Percentiles rank a stretch among this genome's conserved stretches.
Evolutionary conservation across 35 echinoderm and acorn worm species (phyloP).

Genomic region (Patiria miniata): DNA sequence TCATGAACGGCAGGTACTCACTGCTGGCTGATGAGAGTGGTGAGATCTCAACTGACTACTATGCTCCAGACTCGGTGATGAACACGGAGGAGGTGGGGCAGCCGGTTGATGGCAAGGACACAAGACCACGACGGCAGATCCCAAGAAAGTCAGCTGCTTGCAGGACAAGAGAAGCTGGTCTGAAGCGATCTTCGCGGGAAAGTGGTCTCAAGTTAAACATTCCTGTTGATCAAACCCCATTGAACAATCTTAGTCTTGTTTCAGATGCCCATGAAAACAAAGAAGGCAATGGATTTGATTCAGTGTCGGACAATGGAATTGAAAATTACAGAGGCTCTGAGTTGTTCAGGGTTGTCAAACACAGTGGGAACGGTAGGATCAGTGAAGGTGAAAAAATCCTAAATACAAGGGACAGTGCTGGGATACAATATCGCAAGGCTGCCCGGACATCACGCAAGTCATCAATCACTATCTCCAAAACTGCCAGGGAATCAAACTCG

Average conservation of each 20-base stretch:
- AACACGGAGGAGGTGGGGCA: conserved; percentile 5
- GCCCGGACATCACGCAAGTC: conserved; percentile 20
- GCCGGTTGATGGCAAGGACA: conserved; percentile 3
- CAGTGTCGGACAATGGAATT: conserved; percentile 42
- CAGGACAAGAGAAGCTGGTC: conserved; percentile 18
- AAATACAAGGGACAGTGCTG: conserved; percentile 16
- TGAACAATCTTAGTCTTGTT: not conserved
- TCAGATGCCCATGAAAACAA: not conserved
- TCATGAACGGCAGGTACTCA: not conserved
- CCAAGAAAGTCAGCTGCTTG: conserved; percentile 2
- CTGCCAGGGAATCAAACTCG: not conserved
- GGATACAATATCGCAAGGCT: conserved; percentile 22
- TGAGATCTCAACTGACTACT: conserved; percentile 20
- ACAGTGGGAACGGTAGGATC: conserved; percentile 18
- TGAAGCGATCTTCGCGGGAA: not conserved
- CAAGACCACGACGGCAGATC: conserved; percentile 37
- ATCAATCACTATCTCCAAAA: conserved; percentile 3
- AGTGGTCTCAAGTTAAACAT: conserved; percentile 46
- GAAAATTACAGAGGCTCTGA: not conserved
- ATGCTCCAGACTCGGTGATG: conserved; percentile 23
- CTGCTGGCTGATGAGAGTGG: not conserved
- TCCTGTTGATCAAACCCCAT: conserved; percentile 5
- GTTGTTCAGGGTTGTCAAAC: not conserved
- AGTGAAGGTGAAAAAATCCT: conserved; percentile 17
- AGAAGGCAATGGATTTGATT: conserved; percentile 11